Evolutionary conservation across 2,888 invertebrate genomes (phyloP), one percentile per base, ranked within the genome.

Genomic region (Thecocarcelia acutangulata): DNA sequence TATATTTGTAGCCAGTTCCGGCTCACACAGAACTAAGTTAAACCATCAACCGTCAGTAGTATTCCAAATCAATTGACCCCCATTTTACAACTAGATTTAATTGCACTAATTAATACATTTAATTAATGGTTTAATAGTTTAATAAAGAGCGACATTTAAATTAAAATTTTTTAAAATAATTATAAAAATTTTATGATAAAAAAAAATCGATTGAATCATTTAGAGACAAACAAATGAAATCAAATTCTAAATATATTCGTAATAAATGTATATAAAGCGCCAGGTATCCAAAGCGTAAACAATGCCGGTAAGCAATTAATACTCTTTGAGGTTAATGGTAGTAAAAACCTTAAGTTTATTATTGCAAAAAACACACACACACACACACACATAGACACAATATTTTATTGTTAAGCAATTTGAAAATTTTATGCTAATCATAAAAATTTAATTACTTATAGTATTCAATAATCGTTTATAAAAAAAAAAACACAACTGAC

Each of bases 281-380:
- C 76, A 69, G 59, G 19, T 24, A 33, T 28, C 9, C 24, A 13
- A 69, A 46, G 40, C 58, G 63, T 19, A 17, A 44, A 66, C 21
- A 64, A 58, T 24, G 19, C 46, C 21, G 12, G 12, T 73, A 77
- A n/a, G n/a, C n/a, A n/a, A 68, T 76, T 73, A 76, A 76, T 50
- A 63, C 46, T 68, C 56, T 73, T 48, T 63, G 48, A 68, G 76
- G 76, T 81, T 73, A 76, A 68, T 76, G 48, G 50, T 61, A 76
- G 42, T 52, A 48, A 9, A 70, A 77, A 70, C 15, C 42, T 70
- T 58, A 17, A 15, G 24, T 66, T 40, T 28, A 21, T 33, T 50
- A 64, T 58, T 9, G 24, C 13, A n/a, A 46, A 48, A 44, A 17
- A 9, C 12, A 42, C 9, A 50, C 8, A 40, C 37, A 24, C 13